Percentiles rank a stretch among this genome's conserved stretches.
Evolutionary conservation across 1,140 invertebrate species (phyloP).

Genomic region (Sitophilus oryzae): DNA sequence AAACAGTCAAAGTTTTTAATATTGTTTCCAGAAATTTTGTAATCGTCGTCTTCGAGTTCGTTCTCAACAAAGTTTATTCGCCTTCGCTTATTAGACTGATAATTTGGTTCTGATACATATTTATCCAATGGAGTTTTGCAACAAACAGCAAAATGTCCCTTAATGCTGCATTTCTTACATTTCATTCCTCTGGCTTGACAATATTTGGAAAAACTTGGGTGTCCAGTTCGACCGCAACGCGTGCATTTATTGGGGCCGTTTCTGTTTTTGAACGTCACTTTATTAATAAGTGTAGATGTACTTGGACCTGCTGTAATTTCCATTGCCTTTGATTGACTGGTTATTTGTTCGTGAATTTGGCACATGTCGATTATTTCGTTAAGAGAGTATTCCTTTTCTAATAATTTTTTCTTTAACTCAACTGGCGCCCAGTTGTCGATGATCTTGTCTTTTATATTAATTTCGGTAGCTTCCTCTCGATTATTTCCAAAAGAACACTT

Average conservation of each 20-base stretch:
- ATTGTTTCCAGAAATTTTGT: not conserved
- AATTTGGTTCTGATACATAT: not conserved
- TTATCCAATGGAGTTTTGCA: not conserved
- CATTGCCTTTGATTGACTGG: too few relatives aligned
- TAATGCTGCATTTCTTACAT: not conserved
- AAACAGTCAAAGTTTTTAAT: conserved; percentile 2
- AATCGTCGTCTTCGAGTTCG: not conserved
- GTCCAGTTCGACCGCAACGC: conserved; percentile 17
- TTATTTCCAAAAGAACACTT: conserved; percentile 29
- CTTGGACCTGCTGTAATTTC: not conserved
- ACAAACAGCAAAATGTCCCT: not conserved
- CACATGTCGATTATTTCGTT: conserved; percentile 28
- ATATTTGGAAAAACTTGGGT: not conserved
- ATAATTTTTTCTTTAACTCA: conserved; percentile 25
- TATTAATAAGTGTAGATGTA: conserved; percentile 2
- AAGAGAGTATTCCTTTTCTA: conserved; percentile 31
- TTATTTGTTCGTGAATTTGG: too few relatives aligned
- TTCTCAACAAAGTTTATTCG: not conserved
- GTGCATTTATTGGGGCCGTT: conserved; percentile 14
- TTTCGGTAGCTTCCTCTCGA: conserved; percentile 31
- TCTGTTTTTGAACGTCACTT: not conserved
- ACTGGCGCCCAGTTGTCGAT: conserved; percentile 30
- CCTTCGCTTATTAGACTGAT: not conserved
- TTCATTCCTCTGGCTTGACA: not conserved
- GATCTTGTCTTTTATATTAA: conserved; percentile 32